These are phyloP conservation scores for Podocnemis expansa DNA, from an alignment of 2,113 vertebrate species.

Conservation along the genomic window DNA sequence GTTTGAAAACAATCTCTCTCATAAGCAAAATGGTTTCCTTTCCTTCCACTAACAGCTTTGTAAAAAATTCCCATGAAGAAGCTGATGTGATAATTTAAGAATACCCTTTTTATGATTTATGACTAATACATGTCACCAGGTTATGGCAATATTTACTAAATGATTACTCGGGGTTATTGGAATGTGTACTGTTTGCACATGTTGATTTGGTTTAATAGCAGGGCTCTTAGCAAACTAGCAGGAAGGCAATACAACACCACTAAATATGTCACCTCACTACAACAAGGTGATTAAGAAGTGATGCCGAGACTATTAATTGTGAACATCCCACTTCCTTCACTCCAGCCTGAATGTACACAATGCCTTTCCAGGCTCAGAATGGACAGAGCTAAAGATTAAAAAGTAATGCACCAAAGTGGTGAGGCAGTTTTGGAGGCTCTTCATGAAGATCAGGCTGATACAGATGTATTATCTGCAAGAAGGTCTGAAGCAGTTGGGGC, in stretches of 20 bases:
- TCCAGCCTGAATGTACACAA: background rate
- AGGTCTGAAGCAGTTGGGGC: background rate
- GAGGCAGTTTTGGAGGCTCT: background rate
- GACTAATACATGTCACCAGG: background rate
- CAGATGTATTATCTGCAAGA: background rate
- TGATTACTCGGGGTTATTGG: background rate
- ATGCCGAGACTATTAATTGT: background rate
- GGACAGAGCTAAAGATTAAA: background rate
- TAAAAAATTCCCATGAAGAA: slow-evolving; percentile 19
- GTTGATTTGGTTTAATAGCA: background rate
- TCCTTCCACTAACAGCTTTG: slow-evolving; percentile 1
- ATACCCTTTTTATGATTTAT: background rate
- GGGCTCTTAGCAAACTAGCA: background rate
- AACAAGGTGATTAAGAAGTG: background rate
- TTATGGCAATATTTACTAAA: background rate
- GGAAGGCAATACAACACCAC: background rate
- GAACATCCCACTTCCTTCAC: background rate
- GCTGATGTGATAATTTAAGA: background rate
- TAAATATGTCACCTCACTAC: background rate
- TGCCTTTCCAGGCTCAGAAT: background rate
- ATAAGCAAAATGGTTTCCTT: slow-evolving; percentile 6
- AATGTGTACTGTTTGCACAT: background rate
- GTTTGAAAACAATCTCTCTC: background rate
- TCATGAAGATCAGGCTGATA: background rate
- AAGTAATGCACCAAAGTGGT: background rate